A percentile compares a stretch with the other conserved stretches of the same genome.
Conservation (phyloP, 2,888 invertebrate genomes). For the Habrosyne pyritoides region DNA sequence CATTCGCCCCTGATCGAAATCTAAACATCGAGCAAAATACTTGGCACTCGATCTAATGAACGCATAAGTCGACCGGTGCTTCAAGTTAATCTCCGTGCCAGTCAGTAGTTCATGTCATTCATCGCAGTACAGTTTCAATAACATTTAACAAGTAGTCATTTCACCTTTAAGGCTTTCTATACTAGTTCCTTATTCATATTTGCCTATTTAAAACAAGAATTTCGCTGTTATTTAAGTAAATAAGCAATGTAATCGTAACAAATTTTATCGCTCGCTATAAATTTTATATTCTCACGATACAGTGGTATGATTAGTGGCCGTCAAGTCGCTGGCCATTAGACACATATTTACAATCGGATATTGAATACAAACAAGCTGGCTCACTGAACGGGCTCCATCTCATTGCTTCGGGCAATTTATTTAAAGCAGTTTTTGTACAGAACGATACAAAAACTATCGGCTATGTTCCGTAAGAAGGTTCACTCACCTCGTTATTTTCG, state of each 20-base stretch:
- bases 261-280: slow-evolving; percentile 3
- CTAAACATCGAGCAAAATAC: slow-evolving; percentile 46
- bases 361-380: slow-evolving; percentile 27
- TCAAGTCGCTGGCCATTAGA: slow-evolving; percentile 32
- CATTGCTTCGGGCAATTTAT: slow-evolving; percentile 62
- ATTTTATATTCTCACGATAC: slow-evolving; percentile 9
- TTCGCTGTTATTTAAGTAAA: not conserved
- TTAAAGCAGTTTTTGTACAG: slow-evolving; percentile 64
- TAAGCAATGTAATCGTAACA: not conserved
- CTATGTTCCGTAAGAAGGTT: slow-evolving; percentile 64
- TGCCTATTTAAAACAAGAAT: not conserved
- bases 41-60: slow-evolving; percentile 34
- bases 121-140: not conserved
- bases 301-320: slow-evolving; percentile 25
- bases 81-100: not conserved
- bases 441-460: slow-evolving; percentile 71
- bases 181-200: not conserved
- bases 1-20: slow-evolving; percentile 53
- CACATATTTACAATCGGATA: slow-evolving; percentile 35
- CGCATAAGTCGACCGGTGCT: not conserved
- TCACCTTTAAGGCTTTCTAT: not conserved
- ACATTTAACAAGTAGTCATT: not conserved
- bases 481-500: slow-evolving; percentile 74
- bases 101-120: not conserved
- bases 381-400: slow-evolving; percentile 49